Conservation (phyloP, 2,797 vertebrate genomes). For the Malurus leucopterus region DNA sequence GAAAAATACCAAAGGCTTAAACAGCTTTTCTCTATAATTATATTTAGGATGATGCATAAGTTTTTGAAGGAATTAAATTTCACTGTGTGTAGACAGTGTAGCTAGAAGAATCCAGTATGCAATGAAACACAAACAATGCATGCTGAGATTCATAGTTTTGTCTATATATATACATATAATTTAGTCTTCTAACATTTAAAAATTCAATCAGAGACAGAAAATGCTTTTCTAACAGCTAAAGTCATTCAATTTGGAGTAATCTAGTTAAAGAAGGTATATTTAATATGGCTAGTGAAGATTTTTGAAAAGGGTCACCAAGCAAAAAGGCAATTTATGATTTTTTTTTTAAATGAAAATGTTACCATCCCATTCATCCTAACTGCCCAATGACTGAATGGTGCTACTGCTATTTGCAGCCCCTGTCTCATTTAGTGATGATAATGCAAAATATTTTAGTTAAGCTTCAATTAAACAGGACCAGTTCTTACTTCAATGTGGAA, state of each 20-base stretch:
- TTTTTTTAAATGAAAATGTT: background rate
- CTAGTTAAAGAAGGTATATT: background rate
- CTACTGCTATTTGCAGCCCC: background rate
- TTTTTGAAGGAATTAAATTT: slow-evolving; percentile 1
- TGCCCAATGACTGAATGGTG: background rate
- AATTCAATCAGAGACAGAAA: background rate
- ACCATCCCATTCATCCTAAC: background rate
- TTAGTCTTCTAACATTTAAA: background rate
- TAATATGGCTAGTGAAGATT: background rate
- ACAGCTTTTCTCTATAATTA: background rate
- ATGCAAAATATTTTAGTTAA: background rate
- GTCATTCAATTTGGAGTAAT: background rate
- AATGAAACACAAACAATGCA: background rate
- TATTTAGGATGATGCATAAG: background rate
- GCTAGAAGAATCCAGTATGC: background rate
- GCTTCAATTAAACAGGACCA: background rate
- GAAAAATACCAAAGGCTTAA: background rate
- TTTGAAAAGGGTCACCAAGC: background rate
- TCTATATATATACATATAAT: background rate
- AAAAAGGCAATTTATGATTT: background rate
- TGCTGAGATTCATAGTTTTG: background rate
- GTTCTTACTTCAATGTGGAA: background rate
- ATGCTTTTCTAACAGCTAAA: background rate
- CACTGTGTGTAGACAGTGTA: background rate
- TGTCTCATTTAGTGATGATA: background rate